Conservation (phyloP, 2,888 invertebrate species). For the Pammene aurita region DNA sequence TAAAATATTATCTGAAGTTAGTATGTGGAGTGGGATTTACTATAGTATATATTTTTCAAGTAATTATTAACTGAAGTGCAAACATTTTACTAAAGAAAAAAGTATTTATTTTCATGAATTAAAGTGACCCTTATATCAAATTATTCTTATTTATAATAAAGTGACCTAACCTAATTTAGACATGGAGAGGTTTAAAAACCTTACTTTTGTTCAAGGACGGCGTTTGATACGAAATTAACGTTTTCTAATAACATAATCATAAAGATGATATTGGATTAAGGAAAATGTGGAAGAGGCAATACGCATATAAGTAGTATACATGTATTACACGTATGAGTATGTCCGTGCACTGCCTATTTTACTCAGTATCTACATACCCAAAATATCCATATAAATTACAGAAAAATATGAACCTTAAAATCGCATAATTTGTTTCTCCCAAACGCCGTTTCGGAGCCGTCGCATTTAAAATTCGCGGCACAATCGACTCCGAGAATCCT, state of each 20-base stretch:
- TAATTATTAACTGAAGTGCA: background rate
- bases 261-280: too few relatives aligned
- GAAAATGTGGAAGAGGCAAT: background rate
- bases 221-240: constrained; percentile 35
- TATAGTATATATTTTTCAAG: background rate
- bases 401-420: background rate
- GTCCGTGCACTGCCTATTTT: too few relatives aligned
- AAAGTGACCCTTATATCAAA: too few relatives aligned
- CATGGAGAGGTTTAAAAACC: constrained; percentile 49
- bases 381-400: background rate
- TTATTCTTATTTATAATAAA: constrained; percentile 34
- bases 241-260: too few relatives aligned
- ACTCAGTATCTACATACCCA: too few relatives aligned
- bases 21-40: too few relatives aligned
- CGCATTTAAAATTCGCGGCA: constrained; percentile 57
- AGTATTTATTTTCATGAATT: too few relatives aligned
- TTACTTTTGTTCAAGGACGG: constrained; percentile 40
- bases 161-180: constrained; percentile 61
- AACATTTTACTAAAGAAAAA: too few relatives aligned
- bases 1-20: background rate
- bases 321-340: background rate
- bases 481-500: constrained; percentile 56
- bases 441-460: constrained; percentile 51
- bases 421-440: constrained; percentile 45
- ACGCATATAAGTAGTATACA: background rate